Base-by-base conservation (phyloP, 2,113 vertebrate species). In the Callipepla squamata region DNA sequence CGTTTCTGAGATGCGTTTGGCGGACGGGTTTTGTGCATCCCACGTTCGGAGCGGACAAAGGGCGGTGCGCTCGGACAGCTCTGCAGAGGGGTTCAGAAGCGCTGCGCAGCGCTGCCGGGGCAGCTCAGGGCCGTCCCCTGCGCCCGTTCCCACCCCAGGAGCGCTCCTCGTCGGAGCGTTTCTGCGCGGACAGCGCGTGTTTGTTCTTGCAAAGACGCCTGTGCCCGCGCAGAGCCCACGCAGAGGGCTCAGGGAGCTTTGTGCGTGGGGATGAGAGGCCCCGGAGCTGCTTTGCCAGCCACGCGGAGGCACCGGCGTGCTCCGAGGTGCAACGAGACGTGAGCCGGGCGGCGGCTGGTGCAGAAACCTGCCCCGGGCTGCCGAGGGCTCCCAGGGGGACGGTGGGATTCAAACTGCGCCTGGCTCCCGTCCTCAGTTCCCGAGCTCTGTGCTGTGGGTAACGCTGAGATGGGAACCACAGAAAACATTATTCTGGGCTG, bases 401-500 rank as follows among this genome's bases (percentile, higher is more conserved):
- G 50, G n/a, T 47, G 62, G 67, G 63, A 87, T 70, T 40, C 6
- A 6, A 72, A 10, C 63, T 72, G 44, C 61, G 44, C 70, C 65
- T 44, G 48, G 62, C 87, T 45, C 86, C 51, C 2, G 1, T 68
- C 57, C 66, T 55, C 74, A 48, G 36, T 95, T 89, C 65, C 81
- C 78, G 91, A 87, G 93, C 87, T 80, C 92, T 93, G 87, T 91
- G 89, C 87, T 87, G 89, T 87, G 84, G 91, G 53, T 87, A 70
- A 74, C 82, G 91, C 38, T 19, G 81, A 87, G 81, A 80, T 75
- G 85, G 75, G 72, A 94, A 92, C 65, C 72, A 63, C 67, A 87
- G 59, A 77, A 85, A 20, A 61, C 17, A 4, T 73, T 81, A 62
- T 76, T 44, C 8, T 2, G 5, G 51, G 26, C 17, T 36, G 18